Conservation (phyloP, 2,113 vertebrate species). For the Cinclus cinclus region DNA sequence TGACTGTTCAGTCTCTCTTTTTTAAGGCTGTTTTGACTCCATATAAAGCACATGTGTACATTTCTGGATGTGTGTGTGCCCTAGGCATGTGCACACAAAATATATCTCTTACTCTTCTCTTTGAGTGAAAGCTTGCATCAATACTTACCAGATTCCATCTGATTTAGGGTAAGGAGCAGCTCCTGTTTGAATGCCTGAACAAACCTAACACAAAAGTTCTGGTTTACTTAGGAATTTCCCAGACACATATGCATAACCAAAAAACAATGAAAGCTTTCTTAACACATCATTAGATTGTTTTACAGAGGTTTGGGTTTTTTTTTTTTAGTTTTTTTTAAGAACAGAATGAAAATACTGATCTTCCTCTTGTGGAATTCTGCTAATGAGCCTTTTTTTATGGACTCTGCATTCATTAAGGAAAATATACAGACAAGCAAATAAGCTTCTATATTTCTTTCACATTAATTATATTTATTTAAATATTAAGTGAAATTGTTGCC, state of each 20-base stretch:
- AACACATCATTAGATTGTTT: neutral
- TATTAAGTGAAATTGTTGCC: neutral
- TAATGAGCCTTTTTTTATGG: neutral
- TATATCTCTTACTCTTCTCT: neutral
- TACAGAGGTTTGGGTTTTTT: neutral
- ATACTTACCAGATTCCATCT: neutral
- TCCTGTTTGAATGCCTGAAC: neutral
- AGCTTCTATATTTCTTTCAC: neutral
- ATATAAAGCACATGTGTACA: rapidly evolving
- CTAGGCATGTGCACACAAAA: neutral
- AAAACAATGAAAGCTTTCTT: neutral
- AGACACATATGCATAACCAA: neutral
- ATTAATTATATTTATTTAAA: neutral
- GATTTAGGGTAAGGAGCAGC: neutral
- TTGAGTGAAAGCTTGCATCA: rapidly evolving
- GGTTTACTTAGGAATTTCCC: neutral
- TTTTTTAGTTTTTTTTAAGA: neutral
- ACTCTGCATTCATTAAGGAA: neutral
- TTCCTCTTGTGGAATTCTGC: neutral
- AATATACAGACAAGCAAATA: neutral
- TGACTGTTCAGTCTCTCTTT: neutral
- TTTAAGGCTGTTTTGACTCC: neutral
- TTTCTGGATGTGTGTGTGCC: neutral
- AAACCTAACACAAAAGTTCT: neutral
- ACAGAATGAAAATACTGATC: neutral